Evolutionary conservation across 1,140 invertebrate genomes (phyloP).

Genomic region (Pachypsylla venusta): DNA sequence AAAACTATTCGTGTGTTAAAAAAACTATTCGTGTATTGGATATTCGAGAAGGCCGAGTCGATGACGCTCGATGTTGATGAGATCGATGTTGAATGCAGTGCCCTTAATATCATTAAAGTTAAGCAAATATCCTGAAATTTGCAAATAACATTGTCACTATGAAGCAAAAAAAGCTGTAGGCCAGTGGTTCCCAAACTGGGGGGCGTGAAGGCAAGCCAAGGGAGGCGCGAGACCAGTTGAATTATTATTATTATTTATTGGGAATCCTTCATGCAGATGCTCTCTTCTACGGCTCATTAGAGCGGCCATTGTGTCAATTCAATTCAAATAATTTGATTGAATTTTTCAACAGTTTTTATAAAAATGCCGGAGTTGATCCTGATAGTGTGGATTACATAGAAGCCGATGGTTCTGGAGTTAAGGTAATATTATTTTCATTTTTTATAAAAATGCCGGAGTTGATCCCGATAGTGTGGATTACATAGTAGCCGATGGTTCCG

Average conservation of each 20-base stretch:
- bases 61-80: too few species aligned
- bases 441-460: slow-evolving; percentile 31
- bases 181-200: too few species aligned
- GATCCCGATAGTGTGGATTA: slow-evolving; percentile 34
- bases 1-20: too few species aligned
- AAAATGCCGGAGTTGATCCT: slow-evolving; percentile 38
- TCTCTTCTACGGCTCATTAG: slow-evolving; percentile 44
- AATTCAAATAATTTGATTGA: slow-evolving; percentile 12
- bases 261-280: slow-evolving; percentile 38
- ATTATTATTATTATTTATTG: too few species aligned
- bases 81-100: too few species aligned
- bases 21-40: too few species aligned
- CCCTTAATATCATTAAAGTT: too few species aligned
- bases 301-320: slow-evolving; percentile 19
- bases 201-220: slow-evolving; percentile 49
- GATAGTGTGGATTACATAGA: slow-evolving; percentile 27
- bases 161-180: slow-evolving; percentile 36
- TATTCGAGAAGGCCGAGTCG: slow-evolving; percentile 44
- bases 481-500: slow-evolving; percentile 25
- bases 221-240: too few species aligned
- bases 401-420: slow-evolving; percentile 28
- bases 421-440: slow-evolving; percentile 31
- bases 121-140: not conserved
- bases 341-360: slow-evolving; percentile 17
- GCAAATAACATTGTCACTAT: not conserved